These are phyloP conservation scores for Nephrotoma flavescens DNA, from an alignment of 2,888 invertebrate genomes.

Conservation along the genomic window DNA sequence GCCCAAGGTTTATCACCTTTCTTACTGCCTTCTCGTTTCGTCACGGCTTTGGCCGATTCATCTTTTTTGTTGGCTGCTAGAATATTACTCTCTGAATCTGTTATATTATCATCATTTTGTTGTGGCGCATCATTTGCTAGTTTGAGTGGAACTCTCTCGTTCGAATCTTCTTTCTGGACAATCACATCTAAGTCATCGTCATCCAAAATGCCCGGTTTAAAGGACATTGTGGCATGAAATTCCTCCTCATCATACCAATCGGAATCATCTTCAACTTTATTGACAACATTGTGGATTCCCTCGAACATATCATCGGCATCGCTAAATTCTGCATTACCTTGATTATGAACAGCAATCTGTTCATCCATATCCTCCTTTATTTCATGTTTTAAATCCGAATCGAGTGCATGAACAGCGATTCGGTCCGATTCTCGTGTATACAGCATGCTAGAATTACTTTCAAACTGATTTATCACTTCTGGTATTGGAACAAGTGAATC, in stretches of 20 bases:
- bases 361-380: neutral
- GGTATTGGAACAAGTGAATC: neutral
- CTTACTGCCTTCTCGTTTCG: constrained; percentile 17
- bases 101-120: neutral
- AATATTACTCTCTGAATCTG: neutral
- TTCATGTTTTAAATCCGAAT: neutral
- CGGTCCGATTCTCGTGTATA: neutral
- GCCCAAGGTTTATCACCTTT: constrained; percentile 13
- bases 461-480: neutral
- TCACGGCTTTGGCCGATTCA: constrained; percentile 26
- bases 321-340: constrained; percentile 49
- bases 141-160: neutral
- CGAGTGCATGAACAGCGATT: neutral
- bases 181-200: neutral
- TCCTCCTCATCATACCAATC: constrained; percentile 17
- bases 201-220: neutral
- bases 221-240: neutral
- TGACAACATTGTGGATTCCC: constrained; percentile 65
- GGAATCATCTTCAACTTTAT: constrained; percentile 32
- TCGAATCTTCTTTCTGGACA: neutral
- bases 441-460: neutral
- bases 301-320: constrained; percentile 78
- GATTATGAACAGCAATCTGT: constrained; percentile 19
- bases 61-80: neutral
- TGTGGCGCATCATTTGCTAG: constrained; percentile 11